Percentiles rank a stretch among this genome's conserved stretches.
Evolutionary conservation across 2,888 invertebrate species (phyloP).

Genomic region (Plebejus melissa): DNA sequence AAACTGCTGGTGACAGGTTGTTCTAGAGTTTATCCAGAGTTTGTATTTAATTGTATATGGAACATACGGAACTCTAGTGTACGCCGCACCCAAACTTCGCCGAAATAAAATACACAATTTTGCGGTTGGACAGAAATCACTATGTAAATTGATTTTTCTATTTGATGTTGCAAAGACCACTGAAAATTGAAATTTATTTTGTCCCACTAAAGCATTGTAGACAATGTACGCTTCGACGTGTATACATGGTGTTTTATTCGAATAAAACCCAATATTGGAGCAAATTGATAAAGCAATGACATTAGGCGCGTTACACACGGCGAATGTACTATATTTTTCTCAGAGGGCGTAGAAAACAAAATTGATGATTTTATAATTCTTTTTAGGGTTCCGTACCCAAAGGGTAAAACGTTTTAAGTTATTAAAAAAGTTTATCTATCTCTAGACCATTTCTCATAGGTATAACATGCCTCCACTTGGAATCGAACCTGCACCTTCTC

Average conservation of each 20-base stretch:
- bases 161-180: slow-evolving; percentile 11
- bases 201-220: slow-evolving; percentile 5
- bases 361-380: too few species aligned
- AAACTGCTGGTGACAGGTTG: too few species aligned
- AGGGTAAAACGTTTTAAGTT: too few species aligned
- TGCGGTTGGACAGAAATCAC: slow-evolving; percentile 20
- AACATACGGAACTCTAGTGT: background rate
- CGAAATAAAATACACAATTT: slow-evolving; percentile 18
- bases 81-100: background rate
- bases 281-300: background rate
- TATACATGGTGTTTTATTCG: background rate
- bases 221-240: background rate
- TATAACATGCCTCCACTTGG: too few species aligned
- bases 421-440: too few species aligned
- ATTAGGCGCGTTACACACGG: background rate
- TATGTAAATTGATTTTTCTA: slow-evolving; percentile 21
- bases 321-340: too few species aligned
- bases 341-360: too few species aligned
- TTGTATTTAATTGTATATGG: too few species aligned
- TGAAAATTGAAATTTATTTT: slow-evolving; percentile 14
- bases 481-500: too few species aligned
- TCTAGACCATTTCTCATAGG: too few species aligned
- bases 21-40: too few species aligned
- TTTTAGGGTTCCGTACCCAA: too few species aligned
- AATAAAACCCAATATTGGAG: background rate